phyloP scores from a whole-genome alignment of 2,888 invertebrate genomes.

The Hecatera dysodea region DNA sequence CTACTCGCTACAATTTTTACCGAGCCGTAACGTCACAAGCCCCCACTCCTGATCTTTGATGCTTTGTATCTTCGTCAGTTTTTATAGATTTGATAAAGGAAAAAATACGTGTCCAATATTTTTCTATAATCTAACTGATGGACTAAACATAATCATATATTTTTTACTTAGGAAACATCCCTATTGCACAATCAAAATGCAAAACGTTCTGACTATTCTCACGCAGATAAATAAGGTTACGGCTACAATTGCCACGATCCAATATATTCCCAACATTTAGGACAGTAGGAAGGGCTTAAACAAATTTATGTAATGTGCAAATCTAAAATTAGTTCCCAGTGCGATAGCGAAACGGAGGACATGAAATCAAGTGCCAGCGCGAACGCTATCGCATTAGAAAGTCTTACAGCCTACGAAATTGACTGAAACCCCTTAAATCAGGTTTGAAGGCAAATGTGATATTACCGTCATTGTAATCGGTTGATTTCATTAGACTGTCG shows the following conservation, averaged over 20 bases:
- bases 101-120: too few species aligned
- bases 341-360: conserved; percentile 45
- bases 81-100: too few species aligned
- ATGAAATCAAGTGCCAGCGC: conserved; percentile 40
- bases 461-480: conserved; percentile 72
- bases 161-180: too few species aligned
- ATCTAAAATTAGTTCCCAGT: conserved; percentile 53
- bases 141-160: too few species aligned
- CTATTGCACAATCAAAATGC: not conserved
- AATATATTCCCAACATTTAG: conserved; percentile 28
- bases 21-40: too few species aligned
- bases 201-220: conserved; percentile 17
- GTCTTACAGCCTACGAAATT: conserved; percentile 59
- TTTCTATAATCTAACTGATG: too few species aligned
- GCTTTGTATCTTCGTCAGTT: too few species aligned
- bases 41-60: too few species aligned
- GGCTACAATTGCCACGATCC: not conserved
- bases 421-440: conserved; percentile 54
- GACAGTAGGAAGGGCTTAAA: conserved; percentile 44
- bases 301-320: conserved; percentile 54
- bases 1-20: too few species aligned
- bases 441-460: conserved; percentile 61
- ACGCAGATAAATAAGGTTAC: conserved; percentile 11
- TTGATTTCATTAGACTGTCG: conserved; percentile 74
- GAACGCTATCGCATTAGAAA: conserved; percentile 62